Base-by-base conservation (phyloP, 2,113 vertebrate species). In the Fulica atra region DNA sequence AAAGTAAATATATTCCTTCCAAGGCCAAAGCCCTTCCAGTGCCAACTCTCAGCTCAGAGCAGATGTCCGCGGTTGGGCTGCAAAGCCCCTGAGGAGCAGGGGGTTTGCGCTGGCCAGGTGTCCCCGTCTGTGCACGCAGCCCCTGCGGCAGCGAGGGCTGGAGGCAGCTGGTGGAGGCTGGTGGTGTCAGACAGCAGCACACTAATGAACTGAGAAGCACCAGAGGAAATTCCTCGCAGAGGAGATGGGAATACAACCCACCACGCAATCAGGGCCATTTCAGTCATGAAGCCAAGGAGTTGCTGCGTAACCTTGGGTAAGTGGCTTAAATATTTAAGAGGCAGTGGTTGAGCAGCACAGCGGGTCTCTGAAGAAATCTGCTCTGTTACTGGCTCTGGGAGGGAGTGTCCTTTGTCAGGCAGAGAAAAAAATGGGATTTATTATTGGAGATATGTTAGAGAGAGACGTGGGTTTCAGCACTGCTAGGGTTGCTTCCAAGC, bases 161-260 rank as follows among this genome's bases (percentile, higher is more conserved):
- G 53, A 20, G 78, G 88, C 96, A 96, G 93, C 96, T 94, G 96
- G 78, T 29, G 46, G 56, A 84, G 84, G 46, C 96, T 70, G 77
- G 56, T 68, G 83, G 89, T 76, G 78, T 72, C 94, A 94, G 92
- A 94, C 88, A 81, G 76, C 84, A 26, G 40, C 80, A 21, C 21
- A 4, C 48, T 83, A 88, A 93, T 86, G 57, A 88, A 86, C 77
- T 76, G 72, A 77, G 81, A 91, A 89, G 63, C 66, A 86, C 25
- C 63, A 26, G 89, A 82, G 95, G 85, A 96, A 96, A 96, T 96
- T 94, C 93, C 88, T 90, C 11, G 0, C 77, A 0, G 3, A 4
- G 25, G 80, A 93, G 73, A 84, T 81, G 86, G 88, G 88, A 95
- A 87, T 81, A 23, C 72, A 86, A 71, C 26, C 44, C 83, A 71